Percentiles rank a stretch among this genome's conserved stretches.
Evolutionary conservation across 1,140 invertebrate species (phyloP).

Genomic region (Drosophila varians): DNA sequence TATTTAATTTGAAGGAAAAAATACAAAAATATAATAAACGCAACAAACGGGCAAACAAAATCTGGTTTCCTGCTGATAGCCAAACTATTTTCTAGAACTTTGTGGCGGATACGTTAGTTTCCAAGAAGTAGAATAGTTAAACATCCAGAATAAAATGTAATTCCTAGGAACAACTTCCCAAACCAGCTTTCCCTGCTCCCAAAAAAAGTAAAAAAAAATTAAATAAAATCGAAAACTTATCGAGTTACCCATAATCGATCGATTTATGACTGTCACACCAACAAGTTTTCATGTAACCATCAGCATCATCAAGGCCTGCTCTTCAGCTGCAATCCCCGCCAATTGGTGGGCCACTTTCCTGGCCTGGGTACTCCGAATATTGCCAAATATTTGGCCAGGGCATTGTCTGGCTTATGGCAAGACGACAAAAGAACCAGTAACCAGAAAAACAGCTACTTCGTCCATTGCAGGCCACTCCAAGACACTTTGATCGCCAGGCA

Average conservation of each 20-base stretch:
- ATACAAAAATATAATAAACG: too few species aligned
- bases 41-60: not conserved
- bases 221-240: not conserved
- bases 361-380: slow-evolving; percentile 43
- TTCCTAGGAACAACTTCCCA: not conserved
- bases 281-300: slow-evolving; percentile 44
- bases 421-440: slow-evolving; percentile 71
- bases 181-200: slow-evolving; percentile 34
- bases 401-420: slow-evolving; percentile 52
- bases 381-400: slow-evolving; percentile 66
- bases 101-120: not conserved
- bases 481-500: slow-evolving; percentile 45
- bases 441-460: slow-evolving; percentile 28
- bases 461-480: slow-evolving; percentile 23
- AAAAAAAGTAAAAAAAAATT: not conserved
- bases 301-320: slow-evolving; percentile 34
- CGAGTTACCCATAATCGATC: slow-evolving; percentile 6
- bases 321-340: slow-evolving; percentile 4
- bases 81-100: not conserved
- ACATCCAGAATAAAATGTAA: not conserved
- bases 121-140: not conserved
- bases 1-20: too few species aligned
- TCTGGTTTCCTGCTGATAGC: not conserved
- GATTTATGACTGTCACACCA: slow-evolving; percentile 25
- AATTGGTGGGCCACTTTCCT: slow-evolving; percentile 44